These are phyloP conservation scores for Raja brachyura DNA, from an alignment of 2,113 vertebrate species.

Conservation along the genomic window DNA sequence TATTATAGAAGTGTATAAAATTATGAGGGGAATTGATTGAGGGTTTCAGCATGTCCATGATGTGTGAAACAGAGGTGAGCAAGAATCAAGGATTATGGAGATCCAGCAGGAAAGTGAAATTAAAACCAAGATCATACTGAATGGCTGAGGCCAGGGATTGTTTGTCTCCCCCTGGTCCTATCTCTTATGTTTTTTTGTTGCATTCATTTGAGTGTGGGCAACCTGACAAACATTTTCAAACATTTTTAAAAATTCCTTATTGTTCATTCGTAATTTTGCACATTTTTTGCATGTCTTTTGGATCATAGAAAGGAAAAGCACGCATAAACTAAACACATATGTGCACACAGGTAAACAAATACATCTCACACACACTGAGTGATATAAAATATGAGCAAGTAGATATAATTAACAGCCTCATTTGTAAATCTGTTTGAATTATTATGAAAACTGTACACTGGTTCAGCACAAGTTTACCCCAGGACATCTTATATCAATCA, in stretches of 20 bases:
- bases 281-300: not conserved
- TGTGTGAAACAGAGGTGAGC: not conserved
- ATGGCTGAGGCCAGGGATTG: no score
- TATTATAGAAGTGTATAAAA: no score
- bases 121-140: no score
- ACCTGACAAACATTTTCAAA: not conserved
- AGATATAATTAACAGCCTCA: slow-evolving; percentile 30
- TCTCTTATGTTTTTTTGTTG: no score
- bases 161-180: no score
- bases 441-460: not conserved
- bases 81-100: no score
- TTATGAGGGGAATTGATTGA: no score
- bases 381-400: slow-evolving; percentile 31
- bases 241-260: not conserved
- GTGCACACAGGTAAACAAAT: not conserved
- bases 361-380: slow-evolving; percentile 5
- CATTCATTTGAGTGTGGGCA: not conserved
- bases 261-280: no score
- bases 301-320: not conserved
- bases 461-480: slow-evolving; percentile 11
- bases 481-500: not conserved
- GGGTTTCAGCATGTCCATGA: not conserved
- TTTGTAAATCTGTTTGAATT: slow-evolving; percentile 15
- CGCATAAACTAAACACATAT: not conserved
- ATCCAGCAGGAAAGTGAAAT: no score